phyloP scores from a whole-genome alignment of 1,140 invertebrate genomes.

The Drosophila parabipectinata region DNA sequence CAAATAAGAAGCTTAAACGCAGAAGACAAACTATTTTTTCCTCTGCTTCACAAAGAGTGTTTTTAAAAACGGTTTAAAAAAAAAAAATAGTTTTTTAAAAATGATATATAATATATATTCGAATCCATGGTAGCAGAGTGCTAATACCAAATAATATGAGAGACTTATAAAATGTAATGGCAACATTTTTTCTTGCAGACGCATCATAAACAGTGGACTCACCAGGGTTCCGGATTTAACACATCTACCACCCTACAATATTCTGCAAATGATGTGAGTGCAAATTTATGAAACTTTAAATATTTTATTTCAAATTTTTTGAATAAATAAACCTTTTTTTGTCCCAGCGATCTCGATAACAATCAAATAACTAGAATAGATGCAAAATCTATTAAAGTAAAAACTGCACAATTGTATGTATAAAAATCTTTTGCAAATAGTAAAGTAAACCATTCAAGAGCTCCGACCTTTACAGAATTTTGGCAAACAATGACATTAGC shows the following conservation, averaged over 20 bases:
- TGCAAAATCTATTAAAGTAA: constrained; percentile 85
- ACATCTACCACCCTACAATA: constrained; percentile 84
- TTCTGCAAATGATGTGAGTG: constrained; percentile 87
- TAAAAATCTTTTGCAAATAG: background rate
- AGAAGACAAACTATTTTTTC: no score
- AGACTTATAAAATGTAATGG: background rate
- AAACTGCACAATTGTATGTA: constrained; percentile 87
- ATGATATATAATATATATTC: no score
- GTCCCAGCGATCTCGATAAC: constrained; percentile 85
- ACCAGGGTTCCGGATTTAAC: constrained; percentile 85
- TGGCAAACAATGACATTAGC: constrained; percentile 87
- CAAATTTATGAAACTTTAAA: background rate
- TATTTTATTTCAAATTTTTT: background rate
- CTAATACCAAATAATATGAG: no score
- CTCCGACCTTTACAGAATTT: constrained; percentile 84
- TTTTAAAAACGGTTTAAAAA: no score
- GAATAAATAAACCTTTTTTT: background rate
- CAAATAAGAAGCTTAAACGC: no score
- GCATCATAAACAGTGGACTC: constrained; percentile 86
- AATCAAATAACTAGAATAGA: constrained; percentile 85
- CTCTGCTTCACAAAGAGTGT: no score
- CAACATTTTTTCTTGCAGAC: constrained; percentile 73
- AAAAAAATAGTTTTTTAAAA: no score
- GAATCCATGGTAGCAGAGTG: no score
- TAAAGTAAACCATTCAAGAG: constrained; percentile 1